Conservation (phyloP, 2,888 invertebrate genomes). For the Drosophila conformis region DNA sequence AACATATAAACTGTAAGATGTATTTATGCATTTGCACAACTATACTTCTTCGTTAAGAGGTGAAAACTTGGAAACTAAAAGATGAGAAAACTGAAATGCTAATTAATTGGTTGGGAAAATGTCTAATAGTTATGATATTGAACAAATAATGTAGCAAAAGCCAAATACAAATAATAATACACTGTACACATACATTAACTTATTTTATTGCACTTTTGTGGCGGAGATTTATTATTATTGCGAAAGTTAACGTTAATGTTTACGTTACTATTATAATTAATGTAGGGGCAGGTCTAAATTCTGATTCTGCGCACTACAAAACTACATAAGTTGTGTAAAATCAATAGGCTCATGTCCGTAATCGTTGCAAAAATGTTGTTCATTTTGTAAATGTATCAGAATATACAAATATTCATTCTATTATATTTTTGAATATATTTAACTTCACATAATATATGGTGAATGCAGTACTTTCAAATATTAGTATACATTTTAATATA, state of each 20-base stretch:
- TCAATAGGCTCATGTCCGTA: conserved; percentile 6
- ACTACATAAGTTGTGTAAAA: conserved; percentile 6
- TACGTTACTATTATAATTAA: not conserved
- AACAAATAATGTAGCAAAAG: not conserved
- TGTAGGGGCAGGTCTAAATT: not conserved
- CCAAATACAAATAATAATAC: not conserved
- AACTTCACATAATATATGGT: not conserved
- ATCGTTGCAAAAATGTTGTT: not conserved
- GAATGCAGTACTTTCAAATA: not conserved
- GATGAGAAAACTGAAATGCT: not conserved
- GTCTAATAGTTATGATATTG: not conserved
- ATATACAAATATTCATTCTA: not conserved
- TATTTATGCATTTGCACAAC: not conserved
- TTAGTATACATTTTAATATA: not conserved
- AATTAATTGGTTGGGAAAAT: not conserved
- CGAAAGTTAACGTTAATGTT: not conserved
- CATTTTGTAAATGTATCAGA: not conserved
- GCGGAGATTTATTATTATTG: not conserved
- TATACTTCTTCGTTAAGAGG: not conserved
- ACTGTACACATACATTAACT: not conserved
- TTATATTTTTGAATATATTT: not conserved
- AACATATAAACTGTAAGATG: not conserved
- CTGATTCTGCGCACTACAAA: conserved; percentile 8
- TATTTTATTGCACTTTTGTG: no score
- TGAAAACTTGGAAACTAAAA: not conserved